Percentiles rank a stretch among this genome's conserved stretches.
phyloP scores from a whole-genome alignment of 2,797 vertebrate species.

The Alosa sapidissima region DNA sequence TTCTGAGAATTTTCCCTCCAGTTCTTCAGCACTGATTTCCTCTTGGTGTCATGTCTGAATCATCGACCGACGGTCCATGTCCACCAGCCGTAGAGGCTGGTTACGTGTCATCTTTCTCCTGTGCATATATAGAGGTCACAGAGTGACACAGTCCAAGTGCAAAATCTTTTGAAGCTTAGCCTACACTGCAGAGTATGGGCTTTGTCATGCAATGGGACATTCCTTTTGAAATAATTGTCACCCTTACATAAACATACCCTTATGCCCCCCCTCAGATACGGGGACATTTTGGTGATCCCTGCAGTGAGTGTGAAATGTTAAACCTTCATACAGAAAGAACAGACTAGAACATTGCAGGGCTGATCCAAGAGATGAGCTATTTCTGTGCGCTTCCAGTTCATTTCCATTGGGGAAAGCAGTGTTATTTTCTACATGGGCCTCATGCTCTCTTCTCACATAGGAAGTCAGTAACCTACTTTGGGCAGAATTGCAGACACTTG shows the following conservation, averaged over 20 bases:
- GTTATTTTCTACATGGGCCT: constrained; percentile 54
- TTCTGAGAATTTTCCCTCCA: constrained; percentile 45
- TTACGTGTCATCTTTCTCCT: constrained; percentile 6
- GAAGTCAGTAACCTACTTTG: constrained; percentile 56
- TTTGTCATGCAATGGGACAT: background rate
- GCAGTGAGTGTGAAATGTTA: background rate
- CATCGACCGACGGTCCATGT: background rate
- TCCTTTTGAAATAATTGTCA: background rate
- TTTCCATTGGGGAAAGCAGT: constrained; percentile 47
- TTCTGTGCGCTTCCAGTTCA: constrained; percentile 51
- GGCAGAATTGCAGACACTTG: constrained; percentile 16
- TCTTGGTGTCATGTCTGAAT: background rate
- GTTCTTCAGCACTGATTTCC: constrained; percentile 13
- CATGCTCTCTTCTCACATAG: constrained; percentile 52
- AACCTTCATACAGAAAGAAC: background rate
- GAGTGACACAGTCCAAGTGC: background rate
- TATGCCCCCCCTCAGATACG: too few relatives aligned
- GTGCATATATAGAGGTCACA: background rate
- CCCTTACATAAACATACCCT: too few relatives aligned
- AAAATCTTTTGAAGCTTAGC: background rate
- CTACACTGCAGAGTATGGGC: background rate
- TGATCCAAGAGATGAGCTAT: constrained; percentile 52
- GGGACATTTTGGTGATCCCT: background rate
- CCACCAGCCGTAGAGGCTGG: background rate
- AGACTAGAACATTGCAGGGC: constrained; percentile 49